Evolutionary conservation across 1,140 invertebrate species (phyloP), one percentile per base, ranked within the genome.

Genomic region (Wasmannia auropunctata): DNA sequence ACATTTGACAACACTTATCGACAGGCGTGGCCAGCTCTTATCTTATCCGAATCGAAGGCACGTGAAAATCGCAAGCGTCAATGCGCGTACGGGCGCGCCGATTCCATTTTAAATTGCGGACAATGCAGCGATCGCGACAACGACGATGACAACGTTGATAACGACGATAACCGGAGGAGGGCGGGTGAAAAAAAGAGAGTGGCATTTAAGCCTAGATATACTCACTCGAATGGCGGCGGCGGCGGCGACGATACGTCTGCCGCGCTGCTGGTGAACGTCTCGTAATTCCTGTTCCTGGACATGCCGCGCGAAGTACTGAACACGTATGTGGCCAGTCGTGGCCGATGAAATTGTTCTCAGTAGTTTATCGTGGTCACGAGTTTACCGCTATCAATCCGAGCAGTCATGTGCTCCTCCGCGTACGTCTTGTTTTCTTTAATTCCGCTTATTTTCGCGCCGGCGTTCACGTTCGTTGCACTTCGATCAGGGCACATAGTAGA

Each of bases 331-430:
- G 46, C 69, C 70, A 67, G 60, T 81, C 54, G 51, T 58, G 65
- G 65, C 40, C 81, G 85, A 88, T 91, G 86, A 91, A 91, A 91
- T 89, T 85, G 77, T 81, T 81, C 80, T 72, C 40, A 25, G 58
- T 80, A 58, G 56, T 79, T 92, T 91, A 92, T 92, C 91, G 40
- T 77, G 58, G 91, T 91, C 91, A 92, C 91, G 91, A 92, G 91
- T 90, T 72, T 87, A 31, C 40, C 56, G 69, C 37, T 91, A 91
- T 91, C 91, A 90, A 86, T 25, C n/a, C 34, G 31, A 54, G 43
- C 58, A 92, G 91, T 92, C 91, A 92, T 91, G 91, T 91, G 91
- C 90, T 79, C 77, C 65, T 75, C 7, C 16, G 67, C 46, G 49
- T 65, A 62, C 43, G n/a, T 87, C 86, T 90, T 90, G 69, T 86